These are phyloP conservation scores for Nipponia nippon DNA, from an alignment of 2,113 vertebrate genomes.

Conservation along the genomic window DNA sequence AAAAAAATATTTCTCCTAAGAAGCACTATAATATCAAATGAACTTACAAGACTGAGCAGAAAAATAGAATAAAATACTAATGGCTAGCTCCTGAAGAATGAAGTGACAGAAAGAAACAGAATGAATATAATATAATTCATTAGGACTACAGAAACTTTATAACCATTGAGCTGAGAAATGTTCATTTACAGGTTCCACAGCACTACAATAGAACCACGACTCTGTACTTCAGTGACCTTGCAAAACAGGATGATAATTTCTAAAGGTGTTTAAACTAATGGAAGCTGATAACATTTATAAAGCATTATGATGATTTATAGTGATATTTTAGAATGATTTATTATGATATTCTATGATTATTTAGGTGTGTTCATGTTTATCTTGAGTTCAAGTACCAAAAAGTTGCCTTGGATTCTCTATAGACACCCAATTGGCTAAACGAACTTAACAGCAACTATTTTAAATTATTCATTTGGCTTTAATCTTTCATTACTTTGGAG, in stretches of 20 bases:
- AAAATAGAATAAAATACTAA: neutral
- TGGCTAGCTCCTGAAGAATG: neutral
- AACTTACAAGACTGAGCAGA: neutral
- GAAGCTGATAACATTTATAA: neutral
- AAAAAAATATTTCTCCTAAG: neutral
- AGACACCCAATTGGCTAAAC: neutral
- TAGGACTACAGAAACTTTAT: neutral
- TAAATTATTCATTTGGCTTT: conserved; percentile 47
- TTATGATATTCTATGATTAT: neutral
- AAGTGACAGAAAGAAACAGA: neutral
- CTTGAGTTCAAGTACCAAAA: neutral
- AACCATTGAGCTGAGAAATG: neutral
- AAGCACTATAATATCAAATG: neutral
- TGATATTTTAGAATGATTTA: neutral
- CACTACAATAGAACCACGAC: neutral
- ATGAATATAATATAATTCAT: neutral
- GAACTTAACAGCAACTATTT: conserved; percentile 12
- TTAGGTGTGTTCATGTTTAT: neutral
- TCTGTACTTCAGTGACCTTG: neutral
- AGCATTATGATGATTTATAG: neutral
- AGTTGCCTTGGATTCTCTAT: neutral
- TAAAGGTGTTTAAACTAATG: neutral
- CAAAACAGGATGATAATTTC: neutral
- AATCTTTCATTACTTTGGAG: conserved; percentile 33
- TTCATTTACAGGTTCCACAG: neutral